These are phyloP conservation scores for Pluvianellus socialis DNA, from an alignment of 2,113 vertebrate species.

Conservation along the genomic window DNA sequence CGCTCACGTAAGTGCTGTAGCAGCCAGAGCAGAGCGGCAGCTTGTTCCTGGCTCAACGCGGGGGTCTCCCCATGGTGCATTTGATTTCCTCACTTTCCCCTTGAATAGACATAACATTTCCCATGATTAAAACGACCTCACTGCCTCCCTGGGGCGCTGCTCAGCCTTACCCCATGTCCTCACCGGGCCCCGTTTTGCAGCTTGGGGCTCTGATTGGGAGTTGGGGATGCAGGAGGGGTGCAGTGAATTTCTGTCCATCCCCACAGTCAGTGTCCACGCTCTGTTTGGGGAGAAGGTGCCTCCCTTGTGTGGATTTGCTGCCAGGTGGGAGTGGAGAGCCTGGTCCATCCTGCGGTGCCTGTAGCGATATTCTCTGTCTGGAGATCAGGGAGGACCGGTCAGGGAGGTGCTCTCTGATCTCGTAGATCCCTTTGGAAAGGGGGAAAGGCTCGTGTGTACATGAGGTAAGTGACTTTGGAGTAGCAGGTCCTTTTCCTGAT, in stretches of 20 bases:
- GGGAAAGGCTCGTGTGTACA: accelerated
- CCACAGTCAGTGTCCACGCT: background rate
- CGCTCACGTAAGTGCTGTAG: conserved; percentile 11
- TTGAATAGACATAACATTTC: background rate
- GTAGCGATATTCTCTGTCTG: background rate
- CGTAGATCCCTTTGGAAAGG: background rate
- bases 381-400: background rate
- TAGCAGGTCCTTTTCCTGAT: background rate
- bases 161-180: background rate
- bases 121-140: background rate
- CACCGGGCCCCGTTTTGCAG: background rate
- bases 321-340: background rate
- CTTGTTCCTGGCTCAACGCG: background rate
- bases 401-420: background rate
- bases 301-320: background rate
- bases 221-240: background rate
- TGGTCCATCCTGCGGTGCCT: accelerated
- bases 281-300: background rate
- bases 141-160: background rate
- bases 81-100: background rate
- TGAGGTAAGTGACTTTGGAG: conserved; percentile 14
- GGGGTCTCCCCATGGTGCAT: conserved; percentile 5
- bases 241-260: background rate
- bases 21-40: background rate
- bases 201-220: background rate